These are phyloP conservation scores for Lucilia cuprina DNA, from an alignment of 1,140 invertebrate species.

Conservation along the genomic window DNA sequence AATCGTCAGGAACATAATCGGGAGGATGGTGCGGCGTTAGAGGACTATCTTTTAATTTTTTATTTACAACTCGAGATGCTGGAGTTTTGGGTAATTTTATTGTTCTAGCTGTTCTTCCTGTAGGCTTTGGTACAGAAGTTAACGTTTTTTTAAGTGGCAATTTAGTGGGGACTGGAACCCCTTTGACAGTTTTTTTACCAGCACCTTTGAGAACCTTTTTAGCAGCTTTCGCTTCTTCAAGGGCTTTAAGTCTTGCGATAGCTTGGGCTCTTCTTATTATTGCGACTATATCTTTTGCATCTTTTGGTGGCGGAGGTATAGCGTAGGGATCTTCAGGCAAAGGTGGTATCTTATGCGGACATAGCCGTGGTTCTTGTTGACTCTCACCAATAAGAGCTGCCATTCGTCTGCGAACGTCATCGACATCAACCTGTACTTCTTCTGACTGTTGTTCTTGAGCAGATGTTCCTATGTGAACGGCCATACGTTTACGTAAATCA, in stretches of 20 bases:
- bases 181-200: neutral
- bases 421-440: neutral
- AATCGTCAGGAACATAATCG: neutral
- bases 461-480: neutral
- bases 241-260: constrained; percentile 9
- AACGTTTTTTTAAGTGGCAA: neutral
- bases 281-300: neutral
- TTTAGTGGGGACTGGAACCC: neutral
- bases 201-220: neutral
- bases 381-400: neutral
- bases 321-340: neutral
- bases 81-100: neutral
- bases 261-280: neutral
- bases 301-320: neutral
- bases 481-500: neutral
- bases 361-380: neutral
- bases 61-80: neutral
- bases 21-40: neutral
- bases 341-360: neutral
- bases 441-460: neutral
- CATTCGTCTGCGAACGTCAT: neutral
- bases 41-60: neutral
- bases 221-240: neutral
- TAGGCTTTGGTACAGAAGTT: neutral
- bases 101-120: neutral